phyloP scores from a whole-genome alignment of 2,888 invertebrate genomes.

The Laothoe populi region DNA sequence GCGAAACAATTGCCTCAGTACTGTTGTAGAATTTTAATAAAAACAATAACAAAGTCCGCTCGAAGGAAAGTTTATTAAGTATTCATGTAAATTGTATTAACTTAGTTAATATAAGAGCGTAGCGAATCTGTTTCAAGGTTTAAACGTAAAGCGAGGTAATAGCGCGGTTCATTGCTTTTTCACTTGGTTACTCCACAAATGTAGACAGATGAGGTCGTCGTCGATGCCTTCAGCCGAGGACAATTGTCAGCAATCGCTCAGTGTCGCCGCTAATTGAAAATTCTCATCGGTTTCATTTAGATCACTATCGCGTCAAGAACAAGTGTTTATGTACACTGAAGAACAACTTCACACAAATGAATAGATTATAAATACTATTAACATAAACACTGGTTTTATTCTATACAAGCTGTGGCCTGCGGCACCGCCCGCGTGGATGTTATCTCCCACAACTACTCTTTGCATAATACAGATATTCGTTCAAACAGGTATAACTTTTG shows the following conservation, averaged over 20 bases:
- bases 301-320: constrained; percentile 62
- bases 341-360: too few species aligned
- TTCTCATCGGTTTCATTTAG: constrained; percentile 80
- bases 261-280: constrained; percentile 82
- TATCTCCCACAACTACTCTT: too few species aligned
- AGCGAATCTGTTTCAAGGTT: constrained; percentile 32
- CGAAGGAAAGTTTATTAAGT: constrained; percentile 16
- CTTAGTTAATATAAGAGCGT: constrained; percentile 20
- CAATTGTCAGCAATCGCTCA: constrained; percentile 81
- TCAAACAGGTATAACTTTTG: too few species aligned
- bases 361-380: too few species aligned
- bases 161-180: constrained; percentile 81
- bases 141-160: constrained; percentile 76
- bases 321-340: not conserved
- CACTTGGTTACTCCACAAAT: constrained; percentile 79
- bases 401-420: too few species aligned
- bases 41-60: constrained; percentile 15
- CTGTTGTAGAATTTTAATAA: constrained; percentile 22
- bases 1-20: constrained; percentile 36
- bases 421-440: too few species aligned
- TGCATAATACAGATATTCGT: too few species aligned
- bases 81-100: constrained; percentile 21
- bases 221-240: constrained; percentile 63
- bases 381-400: too few species aligned
- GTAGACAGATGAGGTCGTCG: constrained; percentile 78